Percentiles rank a stretch among this genome's conserved stretches.
Evolutionary conservation across 1,140 invertebrate genomes (phyloP).

Genomic region (Cepaea nemoralis): DNA sequence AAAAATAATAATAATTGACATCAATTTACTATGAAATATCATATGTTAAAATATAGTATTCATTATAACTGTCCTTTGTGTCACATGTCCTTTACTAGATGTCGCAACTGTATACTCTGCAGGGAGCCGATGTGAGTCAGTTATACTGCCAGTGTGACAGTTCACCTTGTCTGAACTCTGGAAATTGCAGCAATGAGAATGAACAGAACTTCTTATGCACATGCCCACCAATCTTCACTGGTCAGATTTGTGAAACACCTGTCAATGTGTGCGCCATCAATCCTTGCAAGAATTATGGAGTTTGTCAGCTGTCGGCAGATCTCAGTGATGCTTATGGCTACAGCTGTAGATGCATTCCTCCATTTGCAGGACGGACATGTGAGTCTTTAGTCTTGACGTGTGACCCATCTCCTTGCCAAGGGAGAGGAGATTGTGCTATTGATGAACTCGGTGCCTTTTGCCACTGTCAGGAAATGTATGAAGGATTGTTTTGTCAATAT

Average conservation of each 20-base stretch:
- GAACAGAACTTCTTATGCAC: constrained; percentile 41
- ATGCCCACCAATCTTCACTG: constrained; percentile 34
- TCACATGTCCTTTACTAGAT: no score
- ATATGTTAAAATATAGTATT: no score
- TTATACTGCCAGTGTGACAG: constrained; percentile 73
- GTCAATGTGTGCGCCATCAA: constrained; percentile 67
- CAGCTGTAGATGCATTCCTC: constrained; percentile 5
- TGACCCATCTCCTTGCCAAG: constrained; percentile 48
- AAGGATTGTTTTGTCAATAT: constrained; percentile 52
- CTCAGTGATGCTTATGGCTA: background rate
- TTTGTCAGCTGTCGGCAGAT: constrained; percentile 74
- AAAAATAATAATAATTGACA: no score
- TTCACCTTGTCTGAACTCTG: constrained; percentile 50
- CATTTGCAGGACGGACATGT: constrained; percentile 45
- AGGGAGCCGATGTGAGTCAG: constrained; percentile 46
- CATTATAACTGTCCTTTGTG: no score
- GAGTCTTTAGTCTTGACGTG: constrained; percentile 46
- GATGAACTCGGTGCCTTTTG: constrained; percentile 51
- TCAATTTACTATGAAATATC: no score
- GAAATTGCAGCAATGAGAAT: constrained; percentile 33
- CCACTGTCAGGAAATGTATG: constrained; percentile 44
- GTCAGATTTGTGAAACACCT: constrained; percentile 3
- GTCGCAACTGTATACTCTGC: no score
- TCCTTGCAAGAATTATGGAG: constrained; percentile 88
- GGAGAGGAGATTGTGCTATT: constrained; percentile 50